Conservation (phyloP, 2,797 vertebrate genomes). For the Pelochelys cantorii region DNA sequence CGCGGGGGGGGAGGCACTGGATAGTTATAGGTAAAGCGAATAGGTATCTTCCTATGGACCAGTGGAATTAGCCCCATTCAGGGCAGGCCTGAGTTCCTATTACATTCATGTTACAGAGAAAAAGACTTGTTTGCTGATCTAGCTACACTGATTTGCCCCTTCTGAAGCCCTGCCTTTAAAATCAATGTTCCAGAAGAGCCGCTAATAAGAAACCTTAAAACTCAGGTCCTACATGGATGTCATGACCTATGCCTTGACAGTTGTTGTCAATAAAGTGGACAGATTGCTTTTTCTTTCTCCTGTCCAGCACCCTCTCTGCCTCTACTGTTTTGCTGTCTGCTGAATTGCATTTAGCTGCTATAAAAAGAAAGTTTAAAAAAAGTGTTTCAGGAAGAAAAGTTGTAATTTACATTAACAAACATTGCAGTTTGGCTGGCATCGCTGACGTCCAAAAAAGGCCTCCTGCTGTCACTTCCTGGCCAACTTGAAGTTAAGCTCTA, state of each 20-base stretch:
- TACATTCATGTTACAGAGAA: background rate
- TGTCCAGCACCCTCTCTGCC: background rate
- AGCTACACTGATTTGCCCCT: background rate
- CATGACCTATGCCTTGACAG: background rate
- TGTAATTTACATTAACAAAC: background rate
- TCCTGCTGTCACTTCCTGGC: background rate
- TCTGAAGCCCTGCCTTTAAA: background rate
- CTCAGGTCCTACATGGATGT: background rate
- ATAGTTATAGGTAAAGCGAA: constrained; percentile 59
- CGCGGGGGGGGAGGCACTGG: background rate
- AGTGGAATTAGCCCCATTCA: constrained; percentile 29
- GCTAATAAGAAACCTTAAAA: background rate
- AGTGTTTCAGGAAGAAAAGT: background rate
- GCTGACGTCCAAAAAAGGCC: background rate
- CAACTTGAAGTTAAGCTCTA: background rate
- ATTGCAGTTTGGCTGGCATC: background rate
- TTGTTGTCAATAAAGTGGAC: no score
- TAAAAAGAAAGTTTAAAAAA: background rate
- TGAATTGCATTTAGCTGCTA: background rate
- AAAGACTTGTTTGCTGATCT: background rate
- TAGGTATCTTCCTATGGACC: constrained; percentile 20
- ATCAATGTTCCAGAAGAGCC: background rate
- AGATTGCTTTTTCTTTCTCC: background rate
- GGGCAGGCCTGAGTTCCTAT: background rate
- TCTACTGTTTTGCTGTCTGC: background rate